phyloP scores from a whole-genome alignment of 2,113 vertebrate species.

The Junco hyemalis region DNA sequence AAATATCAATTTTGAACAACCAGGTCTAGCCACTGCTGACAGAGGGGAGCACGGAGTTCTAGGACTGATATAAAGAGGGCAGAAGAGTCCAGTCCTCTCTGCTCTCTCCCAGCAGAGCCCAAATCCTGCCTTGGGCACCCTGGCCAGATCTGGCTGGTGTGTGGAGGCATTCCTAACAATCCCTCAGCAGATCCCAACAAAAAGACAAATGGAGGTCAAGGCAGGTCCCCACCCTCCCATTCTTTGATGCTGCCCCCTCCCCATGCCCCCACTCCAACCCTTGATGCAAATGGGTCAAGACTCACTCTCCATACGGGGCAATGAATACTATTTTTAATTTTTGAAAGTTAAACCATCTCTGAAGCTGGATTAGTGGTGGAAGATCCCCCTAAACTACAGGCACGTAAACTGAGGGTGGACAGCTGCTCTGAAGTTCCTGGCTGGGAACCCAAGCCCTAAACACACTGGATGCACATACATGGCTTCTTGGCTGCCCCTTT shows the following conservation, averaged over 20 bases:
- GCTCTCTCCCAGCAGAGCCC: not conserved
- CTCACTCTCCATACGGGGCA: conserved; percentile 27
- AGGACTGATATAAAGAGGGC: not conserved
- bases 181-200: not conserved
- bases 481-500: conserved; percentile 67
- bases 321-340: conserved; percentile 69
- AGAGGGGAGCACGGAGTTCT: not conserved
- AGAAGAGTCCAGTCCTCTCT: not conserved
- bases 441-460: conserved; percentile 65
- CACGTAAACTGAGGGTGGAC: conserved; percentile 68
- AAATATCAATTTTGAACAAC: not conserved
- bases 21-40: not conserved
- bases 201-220: not conserved
- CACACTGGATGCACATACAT: conserved; percentile 62
- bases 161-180: not conserved
- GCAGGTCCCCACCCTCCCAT: not conserved
- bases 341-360: conserved; percentile 71
- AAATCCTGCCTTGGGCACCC: not conserved
- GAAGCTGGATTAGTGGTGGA: conserved; percentile 69
- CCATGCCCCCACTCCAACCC: conserved; percentile 21
- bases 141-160: not conserved
- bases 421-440: conserved; percentile 68
- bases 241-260: not conserved
- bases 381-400: conserved; percentile 70
- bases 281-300: conserved; percentile 60